Evolutionary conservation across 2,113 vertebrate genomes (phyloP).

Genomic region (Xenus cinereus): DNA sequence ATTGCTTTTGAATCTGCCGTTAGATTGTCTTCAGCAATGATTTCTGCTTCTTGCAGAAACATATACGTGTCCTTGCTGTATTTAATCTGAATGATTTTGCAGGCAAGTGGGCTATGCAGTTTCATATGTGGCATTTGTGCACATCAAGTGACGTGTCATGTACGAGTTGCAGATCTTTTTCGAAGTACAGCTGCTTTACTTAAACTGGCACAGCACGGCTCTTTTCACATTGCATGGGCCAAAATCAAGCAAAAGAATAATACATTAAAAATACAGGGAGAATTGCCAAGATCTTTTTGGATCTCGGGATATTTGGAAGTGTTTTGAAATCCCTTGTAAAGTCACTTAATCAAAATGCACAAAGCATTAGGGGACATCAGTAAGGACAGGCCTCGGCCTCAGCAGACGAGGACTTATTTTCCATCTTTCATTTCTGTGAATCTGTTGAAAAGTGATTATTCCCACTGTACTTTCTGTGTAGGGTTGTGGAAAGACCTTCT

Average conservation of each 20-base stretch:
- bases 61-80: neutral
- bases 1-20: neutral
- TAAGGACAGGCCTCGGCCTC: neutral
- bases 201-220: neutral
- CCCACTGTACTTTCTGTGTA: slow-evolving; percentile 8
- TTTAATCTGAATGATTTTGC: slow-evolving; percentile 4
- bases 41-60: neutral
- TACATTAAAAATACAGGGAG: neutral
- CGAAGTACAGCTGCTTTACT: neutral
- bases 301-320: neutral
- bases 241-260: neutral
- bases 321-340: slow-evolving; percentile 8
- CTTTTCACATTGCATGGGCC: neutral
- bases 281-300: neutral
- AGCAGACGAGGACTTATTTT: neutral
- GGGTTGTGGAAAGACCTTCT: slow-evolving; percentile 34
- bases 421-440: neutral
- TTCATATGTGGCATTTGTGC: neutral
- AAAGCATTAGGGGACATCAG: neutral
- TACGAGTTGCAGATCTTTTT: neutral
- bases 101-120: neutral
- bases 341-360: neutral
- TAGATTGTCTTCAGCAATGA: neutral
- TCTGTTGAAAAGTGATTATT: slow-evolving; percentile 52
- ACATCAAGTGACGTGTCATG: neutral